Conservation (phyloP, 2,888 invertebrate species). For the Phragmatobia fuliginosa region DNA sequence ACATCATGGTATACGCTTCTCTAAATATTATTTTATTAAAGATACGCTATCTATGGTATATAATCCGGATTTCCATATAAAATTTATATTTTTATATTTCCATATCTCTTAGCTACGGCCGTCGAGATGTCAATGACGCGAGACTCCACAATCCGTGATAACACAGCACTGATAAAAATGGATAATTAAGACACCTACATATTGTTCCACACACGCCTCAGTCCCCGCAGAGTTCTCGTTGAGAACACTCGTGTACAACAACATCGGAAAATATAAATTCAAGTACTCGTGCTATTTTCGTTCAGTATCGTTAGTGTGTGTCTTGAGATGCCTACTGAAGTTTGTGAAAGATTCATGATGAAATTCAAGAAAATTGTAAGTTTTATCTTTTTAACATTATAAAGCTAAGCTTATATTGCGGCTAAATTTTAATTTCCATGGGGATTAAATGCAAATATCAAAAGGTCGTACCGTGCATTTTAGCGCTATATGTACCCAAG, state of each 20-base stretch:
- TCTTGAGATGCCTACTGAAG: constrained; percentile 69
- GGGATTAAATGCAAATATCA: background rate
- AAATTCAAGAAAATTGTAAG: constrained; percentile 67
- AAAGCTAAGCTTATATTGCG: background rate
- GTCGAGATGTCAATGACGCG: constrained; percentile 35
- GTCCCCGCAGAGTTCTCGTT: constrained; percentile 36
- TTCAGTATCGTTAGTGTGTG: constrained; percentile 32
- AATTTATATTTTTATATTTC: constrained; percentile 21
- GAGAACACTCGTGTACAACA: constrained; percentile 27
- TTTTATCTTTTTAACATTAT: constrained; percentile 32
- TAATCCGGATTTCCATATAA: constrained; percentile 39
- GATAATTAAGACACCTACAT: constrained; percentile 45
- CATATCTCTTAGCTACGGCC: constrained; percentile 29
- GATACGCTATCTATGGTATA: constrained; percentile 1
- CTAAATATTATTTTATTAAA: background rate
- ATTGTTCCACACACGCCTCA: constrained; percentile 23
- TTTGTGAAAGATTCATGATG: constrained; percentile 67
- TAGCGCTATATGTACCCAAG: background rate
- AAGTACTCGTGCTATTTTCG: constrained; percentile 25
- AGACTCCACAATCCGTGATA: constrained; percentile 40
- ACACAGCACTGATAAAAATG: constrained; percentile 35
- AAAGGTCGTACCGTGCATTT: background rate
- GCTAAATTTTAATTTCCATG: background rate
- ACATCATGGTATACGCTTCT: background rate
- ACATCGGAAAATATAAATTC: constrained; percentile 11